Conservation (phyloP, 2,888 invertebrate species). For the Thera obeliscata region DNA sequence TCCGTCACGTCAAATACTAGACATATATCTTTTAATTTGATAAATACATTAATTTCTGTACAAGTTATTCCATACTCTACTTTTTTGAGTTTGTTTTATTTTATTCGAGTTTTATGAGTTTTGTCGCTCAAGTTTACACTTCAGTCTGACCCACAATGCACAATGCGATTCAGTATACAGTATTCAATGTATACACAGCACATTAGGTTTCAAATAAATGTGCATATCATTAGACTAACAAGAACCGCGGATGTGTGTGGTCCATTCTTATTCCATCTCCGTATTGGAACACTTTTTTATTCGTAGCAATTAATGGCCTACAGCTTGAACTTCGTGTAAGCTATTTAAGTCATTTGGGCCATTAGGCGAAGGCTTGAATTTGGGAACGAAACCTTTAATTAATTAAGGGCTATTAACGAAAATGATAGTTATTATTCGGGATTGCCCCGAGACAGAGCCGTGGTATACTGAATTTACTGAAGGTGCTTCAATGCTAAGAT, state of each 20-base stretch:
- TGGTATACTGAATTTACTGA: conserved; percentile 46
- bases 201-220: conserved; percentile 75
- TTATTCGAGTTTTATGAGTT: background rate
- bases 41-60: too few species aligned
- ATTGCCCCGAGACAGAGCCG: conserved; percentile 50
- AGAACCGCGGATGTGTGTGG: conserved; percentile 76
- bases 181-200: conserved; percentile 48
- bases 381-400: conserved; percentile 69
- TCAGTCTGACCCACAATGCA: conserved; percentile 42
- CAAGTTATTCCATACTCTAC: too few species aligned
- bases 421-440: conserved; percentile 68
- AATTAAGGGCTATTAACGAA: conserved; percentile 72
- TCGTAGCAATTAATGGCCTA: conserved; percentile 72
- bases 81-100: background rate
- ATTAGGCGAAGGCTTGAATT: conserved; percentile 70
- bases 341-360: conserved; percentile 69
- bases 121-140: conserved; percentile 36
- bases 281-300: conserved; percentile 58
- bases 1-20: too few species aligned
- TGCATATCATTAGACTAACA: conserved; percentile 81
- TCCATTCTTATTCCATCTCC: conserved; percentile 61
- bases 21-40: too few species aligned
- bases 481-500: conserved; percentile 45
- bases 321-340: conserved; percentile 65
- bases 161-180: conserved; percentile 32